Evolutionary conservation across 2,113 vertebrate species (phyloP), one percentile per base, ranked within the genome.

Genomic region (Nothobranchius furzeri): DNA sequence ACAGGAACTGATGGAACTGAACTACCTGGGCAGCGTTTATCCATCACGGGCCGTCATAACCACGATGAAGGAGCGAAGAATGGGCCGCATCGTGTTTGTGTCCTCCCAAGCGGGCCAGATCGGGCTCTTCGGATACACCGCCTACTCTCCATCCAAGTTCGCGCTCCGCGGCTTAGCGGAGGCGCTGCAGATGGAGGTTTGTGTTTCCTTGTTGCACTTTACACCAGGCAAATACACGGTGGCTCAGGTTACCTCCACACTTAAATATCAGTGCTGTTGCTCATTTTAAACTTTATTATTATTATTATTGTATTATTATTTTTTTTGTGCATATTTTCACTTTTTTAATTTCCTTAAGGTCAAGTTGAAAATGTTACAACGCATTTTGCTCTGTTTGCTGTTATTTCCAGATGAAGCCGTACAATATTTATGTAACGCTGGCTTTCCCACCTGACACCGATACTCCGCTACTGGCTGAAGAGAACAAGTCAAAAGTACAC

Each of bases 401-500:
- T 20, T 70, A 6, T 56, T 49, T 20, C 42, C 88, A 99, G 97
- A 95, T 99, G 68, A 99, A 99, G 91, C 96, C 97, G 0, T 99
- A 98, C 63, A 99, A 99, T n/a, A 91, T 99, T 85, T 98, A 97
- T 1, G 7, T 99, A 70, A 99, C 96, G 0, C 88, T 99, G 72
- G 96, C 96, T 15, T 99, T 95, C 84, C 98, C 98, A 4, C 97
- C 98, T 6, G 98, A 99, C 87, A 99, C 98, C 0, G 97, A 99
- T 79, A 99, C 98, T 9, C 97, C 97, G 61, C 95, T 96, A 24
- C 87, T 95, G 71, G 94, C 93, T 13, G 93, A 96, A 70, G 98
- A 99, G 88, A 98, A 94, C 78, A 96, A 95, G 86, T 94, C 86
- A 7, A 99, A 98, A 96, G 98, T 98, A 78, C 91, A 49, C 12